These are phyloP conservation scores for Matsumyia berberina DNA, from an alignment of 2,888 invertebrate genomes.

Conservation along the genomic window DNA sequence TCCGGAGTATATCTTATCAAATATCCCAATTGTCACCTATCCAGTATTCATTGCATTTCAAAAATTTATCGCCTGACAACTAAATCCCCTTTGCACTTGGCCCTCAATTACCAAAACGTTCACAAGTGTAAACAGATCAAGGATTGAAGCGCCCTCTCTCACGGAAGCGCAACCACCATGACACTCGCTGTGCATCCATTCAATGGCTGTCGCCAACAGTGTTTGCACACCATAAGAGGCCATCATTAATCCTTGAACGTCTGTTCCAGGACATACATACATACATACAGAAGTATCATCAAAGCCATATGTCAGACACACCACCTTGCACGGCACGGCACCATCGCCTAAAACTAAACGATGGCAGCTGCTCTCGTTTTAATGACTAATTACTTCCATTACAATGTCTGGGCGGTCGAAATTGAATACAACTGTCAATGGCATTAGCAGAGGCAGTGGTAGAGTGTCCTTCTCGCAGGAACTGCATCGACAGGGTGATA, in stretches of 20 bases:
- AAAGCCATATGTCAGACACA: constrained; percentile 59
- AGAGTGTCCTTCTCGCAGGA: constrained; percentile 42
- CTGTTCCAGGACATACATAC: constrained; percentile 41
- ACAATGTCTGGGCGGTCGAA: constrained; percentile 58
- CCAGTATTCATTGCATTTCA: constrained; percentile 6
- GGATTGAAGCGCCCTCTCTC: not conserved
- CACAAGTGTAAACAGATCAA: constrained; percentile 46
- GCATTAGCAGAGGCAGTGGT: not conserved
- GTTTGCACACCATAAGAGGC: constrained; percentile 51
- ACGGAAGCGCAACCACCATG: constrained; percentile 13
- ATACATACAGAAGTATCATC: constrained; percentile 40
- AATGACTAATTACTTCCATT: constrained; percentile 74
- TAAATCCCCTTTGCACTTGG: constrained; percentile 58
- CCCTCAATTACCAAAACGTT: constrained; percentile 41
- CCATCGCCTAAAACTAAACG: constrained; percentile 38
- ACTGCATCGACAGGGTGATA: constrained; percentile 31
- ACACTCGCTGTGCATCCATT: constrained; percentile 15
- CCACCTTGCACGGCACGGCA: constrained; percentile 30
- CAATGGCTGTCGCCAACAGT: constrained; percentile 53
- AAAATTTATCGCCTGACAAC: constrained; percentile 54
- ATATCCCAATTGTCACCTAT: constrained; percentile 41
- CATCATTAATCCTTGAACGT: constrained; percentile 65
- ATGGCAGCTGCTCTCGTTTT: constrained; percentile 71
- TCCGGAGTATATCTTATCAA: constrained; percentile 7
- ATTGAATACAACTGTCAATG: constrained; percentile 65